These are phyloP conservation scores for Musca domestica DNA, from an alignment of 1,140 invertebrate genomes.

Conservation along the genomic window DNA sequence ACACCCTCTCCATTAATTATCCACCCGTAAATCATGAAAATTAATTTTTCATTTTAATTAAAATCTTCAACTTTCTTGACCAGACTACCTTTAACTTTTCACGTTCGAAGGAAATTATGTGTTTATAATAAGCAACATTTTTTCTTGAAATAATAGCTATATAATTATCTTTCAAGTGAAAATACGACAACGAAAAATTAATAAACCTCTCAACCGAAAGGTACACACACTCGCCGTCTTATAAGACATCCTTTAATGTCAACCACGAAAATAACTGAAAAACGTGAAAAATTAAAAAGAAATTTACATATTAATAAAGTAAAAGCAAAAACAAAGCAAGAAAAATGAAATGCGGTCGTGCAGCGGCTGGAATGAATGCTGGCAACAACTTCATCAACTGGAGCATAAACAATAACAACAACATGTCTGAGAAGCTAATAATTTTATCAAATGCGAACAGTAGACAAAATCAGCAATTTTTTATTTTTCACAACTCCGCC, in stretches of 20 bases:
- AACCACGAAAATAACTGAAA: conserved; percentile 24
- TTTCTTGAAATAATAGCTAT: not conserved
- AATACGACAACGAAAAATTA: conserved; percentile 6
- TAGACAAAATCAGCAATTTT: conserved; percentile 52
- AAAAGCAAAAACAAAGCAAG: conserved; percentile 13
- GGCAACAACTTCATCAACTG: conserved; percentile 10
- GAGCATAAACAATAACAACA: conserved; percentile 9
- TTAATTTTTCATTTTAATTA: too few species aligned
- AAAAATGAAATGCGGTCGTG: not conserved
- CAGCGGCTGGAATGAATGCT: not conserved
- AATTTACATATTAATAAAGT: conserved; percentile 30
- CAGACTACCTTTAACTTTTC: not conserved
- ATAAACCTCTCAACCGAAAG: not conserved
- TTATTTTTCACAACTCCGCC: conserved; percentile 4
- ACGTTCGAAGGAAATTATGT: conserved; percentile 13
- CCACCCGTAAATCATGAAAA: too few species aligned
- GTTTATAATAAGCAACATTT: not conserved
- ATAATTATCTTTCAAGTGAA: conserved; percentile 6
- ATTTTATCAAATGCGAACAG: conserved; percentile 52
- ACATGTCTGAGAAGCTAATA: conserved; percentile 38
- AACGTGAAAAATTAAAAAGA: conserved; percentile 27
- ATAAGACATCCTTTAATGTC: conserved; percentile 16
- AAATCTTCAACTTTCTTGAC: too few species aligned
- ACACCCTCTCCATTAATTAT: too few species aligned
- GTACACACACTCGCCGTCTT: conserved; percentile 3